phyloP scores from a whole-genome alignment of 2,113 vertebrate genomes.

The Ctenodactylus gundi region DNA sequence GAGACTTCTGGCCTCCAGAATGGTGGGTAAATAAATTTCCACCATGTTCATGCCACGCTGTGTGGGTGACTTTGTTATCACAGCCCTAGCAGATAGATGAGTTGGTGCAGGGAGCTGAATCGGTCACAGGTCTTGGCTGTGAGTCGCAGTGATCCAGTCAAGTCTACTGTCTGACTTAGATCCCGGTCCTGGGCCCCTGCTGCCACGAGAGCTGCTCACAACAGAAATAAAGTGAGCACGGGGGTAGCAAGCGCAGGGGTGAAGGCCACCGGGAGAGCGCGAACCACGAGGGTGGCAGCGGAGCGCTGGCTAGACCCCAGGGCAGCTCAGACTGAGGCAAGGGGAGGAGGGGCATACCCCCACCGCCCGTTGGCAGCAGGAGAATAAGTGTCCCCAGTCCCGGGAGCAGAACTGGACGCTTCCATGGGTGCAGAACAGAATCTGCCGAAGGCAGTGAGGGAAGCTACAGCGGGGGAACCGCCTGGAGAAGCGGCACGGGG shows the following conservation, averaged over 20 bases:
- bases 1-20: not conserved
- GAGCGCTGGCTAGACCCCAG: not conserved
- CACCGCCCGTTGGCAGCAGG: fast-evolving
- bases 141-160: not conserved
- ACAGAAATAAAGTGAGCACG: not conserved
- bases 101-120: not conserved
- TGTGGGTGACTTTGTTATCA: not conserved
- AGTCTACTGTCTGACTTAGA: not conserved
- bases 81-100: not conserved
- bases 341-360: no score
- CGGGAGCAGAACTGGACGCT: not conserved
- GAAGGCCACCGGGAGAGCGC: not conserved
- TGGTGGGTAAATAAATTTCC: not conserved
- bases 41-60: not conserved
- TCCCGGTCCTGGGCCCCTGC: not conserved
- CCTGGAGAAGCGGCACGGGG: no score
- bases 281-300: not conserved
- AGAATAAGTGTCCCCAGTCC: not conserved
- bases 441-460: not conserved
- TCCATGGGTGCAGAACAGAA: not conserved
- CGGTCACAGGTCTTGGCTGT: not conserved
- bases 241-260: not conserved
- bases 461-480: no score
- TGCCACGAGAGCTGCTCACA: not conserved
- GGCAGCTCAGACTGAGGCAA: not conserved